Evolutionary conservation across 92 coral and sea anemone genomes (phyloP).

Genomic region (Porites cylindrica): DNA sequence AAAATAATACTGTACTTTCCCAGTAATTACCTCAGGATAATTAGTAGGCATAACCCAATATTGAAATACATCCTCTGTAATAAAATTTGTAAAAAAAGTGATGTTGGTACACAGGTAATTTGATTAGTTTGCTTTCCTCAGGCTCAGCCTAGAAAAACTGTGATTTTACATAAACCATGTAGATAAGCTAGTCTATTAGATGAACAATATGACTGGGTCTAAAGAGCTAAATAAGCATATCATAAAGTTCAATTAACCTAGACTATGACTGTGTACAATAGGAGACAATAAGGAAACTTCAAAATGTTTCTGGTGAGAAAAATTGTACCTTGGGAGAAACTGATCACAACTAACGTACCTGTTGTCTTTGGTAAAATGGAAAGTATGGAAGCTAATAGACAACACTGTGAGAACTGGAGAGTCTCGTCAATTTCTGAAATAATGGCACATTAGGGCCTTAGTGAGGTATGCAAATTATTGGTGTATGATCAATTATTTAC

Average conservation of each 20-base stretch:
- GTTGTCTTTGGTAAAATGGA: constrained; percentile 53
- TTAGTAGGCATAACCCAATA: constrained; percentile 81
- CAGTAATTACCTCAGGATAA: constrained; percentile 74
- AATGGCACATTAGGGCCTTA: neutral
- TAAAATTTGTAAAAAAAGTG: neutral
- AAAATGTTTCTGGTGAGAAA: too few relatives aligned
- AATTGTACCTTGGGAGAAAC: too few relatives aligned
- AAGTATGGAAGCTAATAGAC: constrained; percentile 51
- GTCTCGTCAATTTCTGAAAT: constrained; percentile 42
- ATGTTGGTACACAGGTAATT: neutral
- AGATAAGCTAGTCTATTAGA: too few relatives aligned
- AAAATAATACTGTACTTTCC: neutral
- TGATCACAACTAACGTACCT: constrained; percentile 32
- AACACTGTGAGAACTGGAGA: constrained; percentile 51
- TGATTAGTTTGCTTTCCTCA: neutral
- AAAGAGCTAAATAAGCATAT: too few relatives aligned
- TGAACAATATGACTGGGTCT: too few relatives aligned
- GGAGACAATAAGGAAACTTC: too few relatives aligned
- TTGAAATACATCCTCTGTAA: constrained; percentile 77
- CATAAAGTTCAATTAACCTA: too few relatives aligned
- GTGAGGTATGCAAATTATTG: too few relatives aligned
- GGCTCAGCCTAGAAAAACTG: too few relatives aligned
- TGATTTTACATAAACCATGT: too few relatives aligned
- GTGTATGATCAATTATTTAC: too few relatives aligned
- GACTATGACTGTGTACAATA: too few relatives aligned